Base-by-base conservation (phyloP, 2,888 invertebrate genomes). In the Calameuta idolon region DNA sequence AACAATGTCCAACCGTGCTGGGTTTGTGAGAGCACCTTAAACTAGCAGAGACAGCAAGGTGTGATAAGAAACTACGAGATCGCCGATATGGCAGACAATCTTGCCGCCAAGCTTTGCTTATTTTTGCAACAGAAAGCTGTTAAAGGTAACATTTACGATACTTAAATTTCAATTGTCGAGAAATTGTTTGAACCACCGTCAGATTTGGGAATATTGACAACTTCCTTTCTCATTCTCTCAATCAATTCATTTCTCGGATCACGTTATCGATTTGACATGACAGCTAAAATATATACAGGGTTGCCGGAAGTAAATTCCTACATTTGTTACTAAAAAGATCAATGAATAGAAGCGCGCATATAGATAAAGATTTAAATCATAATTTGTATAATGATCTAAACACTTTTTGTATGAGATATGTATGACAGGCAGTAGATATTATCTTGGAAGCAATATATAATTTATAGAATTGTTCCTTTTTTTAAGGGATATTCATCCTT, bases 21-120 rank as follows among this genome's bases (percentile, higher is more conserved):
- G 55, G 55, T 23, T 9, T 55, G 55, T 55, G 55, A 55, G 55
- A 55, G 9, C 55, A 55, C 55, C 55, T 55, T 55, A 55, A 55
- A 55, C 55, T 23, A 23, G 1, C 23, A 55, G 2, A 55, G 55
- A 55, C 55, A 15, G 23, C 9, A 55, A 55, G 55, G 55, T 55
- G 55, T 55, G 55, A 55, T 55, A 55, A 55, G 55, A 55, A 55
- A 9, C 23, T 23, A 55, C 9, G 55, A 9, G 55, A 55, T 55
- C 23, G 55, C 23, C 55, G 83, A 83, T 81, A 91, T 91, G 91
- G 86, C 89, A 85, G 90, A 90, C 79, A 91, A 91, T 87, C 88
- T 91, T 40, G 91, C 91, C 80, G 91, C 88, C 9, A 91, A 90
- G 81, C 86, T 91, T 82, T 90, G 87, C 82, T 87, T 86, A 78